phyloP scores from a whole-genome alignment of 2,113 vertebrate species.

The Dipodomys ordii region DNA sequence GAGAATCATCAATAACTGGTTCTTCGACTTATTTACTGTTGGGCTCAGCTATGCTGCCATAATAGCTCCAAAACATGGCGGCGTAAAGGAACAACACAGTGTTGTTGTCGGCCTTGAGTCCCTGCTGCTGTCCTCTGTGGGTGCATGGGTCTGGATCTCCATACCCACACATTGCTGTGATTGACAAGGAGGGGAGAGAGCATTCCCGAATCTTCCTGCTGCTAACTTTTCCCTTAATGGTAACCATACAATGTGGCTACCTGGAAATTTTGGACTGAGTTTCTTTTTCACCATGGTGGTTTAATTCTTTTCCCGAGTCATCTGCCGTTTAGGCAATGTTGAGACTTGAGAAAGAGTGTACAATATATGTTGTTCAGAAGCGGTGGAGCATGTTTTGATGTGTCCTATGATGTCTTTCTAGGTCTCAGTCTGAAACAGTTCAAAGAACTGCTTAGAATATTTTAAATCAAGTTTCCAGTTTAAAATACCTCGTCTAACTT shows the following conservation, averaged over 20 bases:
- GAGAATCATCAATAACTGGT: neutral
- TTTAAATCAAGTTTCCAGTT: neutral
- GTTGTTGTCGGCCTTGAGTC: no score
- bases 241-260: no score
- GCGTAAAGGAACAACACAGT: neutral
- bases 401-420: neutral
- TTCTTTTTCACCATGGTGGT: neutral
- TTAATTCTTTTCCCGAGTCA: neutral
- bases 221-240: no score
- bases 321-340: neutral
- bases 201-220: no score
- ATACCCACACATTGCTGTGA: rapidly evolving
- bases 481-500: neutral
- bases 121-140: rapidly evolving
- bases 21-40: neutral
- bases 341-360: rapidly evolving
- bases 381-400: neutral
- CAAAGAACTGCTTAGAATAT: neutral
- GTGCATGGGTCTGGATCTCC: neutral
- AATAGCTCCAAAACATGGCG: no score
- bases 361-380: neutral
- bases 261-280: no score
- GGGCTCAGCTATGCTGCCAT: neutral
- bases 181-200: neutral
- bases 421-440: neutral